Conservation (phyloP, 2,113 vertebrate species). For the Ictidomys tridecemlineatus region DNA sequence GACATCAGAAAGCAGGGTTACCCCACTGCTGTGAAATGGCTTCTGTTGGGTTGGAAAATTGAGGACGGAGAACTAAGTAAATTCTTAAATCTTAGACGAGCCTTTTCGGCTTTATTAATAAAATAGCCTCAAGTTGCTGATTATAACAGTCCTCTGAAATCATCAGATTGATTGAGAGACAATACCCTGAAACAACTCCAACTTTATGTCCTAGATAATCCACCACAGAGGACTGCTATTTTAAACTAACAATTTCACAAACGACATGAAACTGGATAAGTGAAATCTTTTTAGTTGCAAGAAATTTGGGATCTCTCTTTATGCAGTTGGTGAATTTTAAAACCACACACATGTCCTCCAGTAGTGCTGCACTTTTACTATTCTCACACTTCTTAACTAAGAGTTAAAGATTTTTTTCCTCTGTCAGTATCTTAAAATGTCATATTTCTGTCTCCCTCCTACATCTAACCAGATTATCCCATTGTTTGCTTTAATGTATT, state of each 20-base stretch:
- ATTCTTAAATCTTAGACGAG: not conserved
- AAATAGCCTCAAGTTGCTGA: conserved; percentile 56
- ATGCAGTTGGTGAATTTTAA: conserved; percentile 50
- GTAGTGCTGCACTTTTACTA: conserved; percentile 7
- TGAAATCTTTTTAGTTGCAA: conserved; percentile 43
- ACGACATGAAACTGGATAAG: conserved; percentile 28
- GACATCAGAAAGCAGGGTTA: not conserved
- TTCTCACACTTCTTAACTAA: conserved; percentile 34
- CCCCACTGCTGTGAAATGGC: not conserved
- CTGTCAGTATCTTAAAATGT: conserved; percentile 54
- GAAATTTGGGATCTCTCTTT: conserved; percentile 12
- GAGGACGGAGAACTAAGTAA: not conserved
- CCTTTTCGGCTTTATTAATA: conserved; percentile 49
- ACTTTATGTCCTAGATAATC: conserved; percentile 4
- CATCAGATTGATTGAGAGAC: conserved; percentile 37
- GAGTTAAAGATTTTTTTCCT: conserved; percentile 10
- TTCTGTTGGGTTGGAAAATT: not conserved
- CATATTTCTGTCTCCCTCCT: conserved; percentile 35
- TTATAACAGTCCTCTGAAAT: conserved; percentile 59
- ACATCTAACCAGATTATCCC: conserved; percentile 20
- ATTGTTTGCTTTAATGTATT: conserved; percentile 52
- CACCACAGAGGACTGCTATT: conserved; percentile 17
- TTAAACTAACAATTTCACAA: conserved; percentile 65
- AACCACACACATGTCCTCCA: conserved; percentile 48
- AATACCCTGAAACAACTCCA: conserved; percentile 36